Percentiles rank a stretch among this genome's conserved stretches.
Conservation (phyloP, 2,113 vertebrate species). For the Clarias magur region DNA sequence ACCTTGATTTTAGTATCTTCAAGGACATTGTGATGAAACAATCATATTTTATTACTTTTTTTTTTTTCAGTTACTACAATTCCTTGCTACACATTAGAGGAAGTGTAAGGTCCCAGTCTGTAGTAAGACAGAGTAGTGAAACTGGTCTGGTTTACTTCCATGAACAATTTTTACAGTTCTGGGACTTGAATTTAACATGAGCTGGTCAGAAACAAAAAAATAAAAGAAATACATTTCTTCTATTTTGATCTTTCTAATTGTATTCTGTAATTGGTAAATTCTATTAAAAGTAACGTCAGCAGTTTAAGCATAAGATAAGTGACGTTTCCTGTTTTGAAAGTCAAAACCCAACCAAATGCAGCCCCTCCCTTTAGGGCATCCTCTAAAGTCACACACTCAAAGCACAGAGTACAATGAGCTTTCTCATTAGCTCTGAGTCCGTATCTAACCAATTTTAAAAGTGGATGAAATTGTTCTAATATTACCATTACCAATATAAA, state of each 20-base stretch:
- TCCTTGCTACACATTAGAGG: neutral
- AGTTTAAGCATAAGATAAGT: neutral
- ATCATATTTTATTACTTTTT: neutral
- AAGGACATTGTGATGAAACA: conserved; percentile 4
- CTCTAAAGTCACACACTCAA: neutral
- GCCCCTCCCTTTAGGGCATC: neutral
- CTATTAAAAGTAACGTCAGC: neutral
- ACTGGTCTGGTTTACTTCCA: neutral
- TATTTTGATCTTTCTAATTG: neutral
- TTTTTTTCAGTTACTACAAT: neutral
- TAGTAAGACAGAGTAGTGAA: neutral
- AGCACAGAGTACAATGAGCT: neutral
- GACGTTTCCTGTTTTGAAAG: conserved; percentile 29
- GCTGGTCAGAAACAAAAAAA: neutral
- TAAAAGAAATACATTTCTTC: neutral
- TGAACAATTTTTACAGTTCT: neutral
- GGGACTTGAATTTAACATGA: neutral
- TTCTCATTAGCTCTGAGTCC: neutral
- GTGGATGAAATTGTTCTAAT: neutral
- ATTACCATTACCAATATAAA: too few relatives aligned
- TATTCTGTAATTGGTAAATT: neutral
- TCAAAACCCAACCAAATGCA: conserved; percentile 27
- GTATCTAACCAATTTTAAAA: neutral
- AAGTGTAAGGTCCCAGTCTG: neutral
- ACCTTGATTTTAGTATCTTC: conserved; percentile 11